Percentiles rank a stretch among this genome's conserved stretches.
Evolutionary conservation across 2,888 invertebrate genomes (phyloP).

Genomic region (Pammene fasciana): DNA sequence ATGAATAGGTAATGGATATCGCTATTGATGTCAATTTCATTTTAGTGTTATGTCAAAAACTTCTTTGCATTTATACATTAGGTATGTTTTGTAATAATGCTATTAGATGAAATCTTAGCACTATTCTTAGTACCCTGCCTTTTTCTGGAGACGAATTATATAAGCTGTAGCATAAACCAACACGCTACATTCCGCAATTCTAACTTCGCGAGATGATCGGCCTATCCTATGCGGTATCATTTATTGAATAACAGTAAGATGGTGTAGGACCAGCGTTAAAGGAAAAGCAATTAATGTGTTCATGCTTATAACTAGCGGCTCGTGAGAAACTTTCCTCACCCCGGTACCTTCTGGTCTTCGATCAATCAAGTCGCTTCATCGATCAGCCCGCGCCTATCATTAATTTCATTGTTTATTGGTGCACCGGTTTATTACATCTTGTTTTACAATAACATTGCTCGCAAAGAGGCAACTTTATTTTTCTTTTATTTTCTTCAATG

Average conservation of each 20-base stretch:
- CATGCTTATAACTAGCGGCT: conserved; percentile 47
- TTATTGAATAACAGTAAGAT: background rate
- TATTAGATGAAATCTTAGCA: too few species aligned
- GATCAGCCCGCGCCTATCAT: conserved; percentile 36
- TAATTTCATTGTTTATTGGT: conserved; percentile 39
- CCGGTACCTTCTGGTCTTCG: conserved; percentile 33
- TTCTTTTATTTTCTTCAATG: conserved; percentile 7
- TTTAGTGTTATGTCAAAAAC: background rate
- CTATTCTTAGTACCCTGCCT: too few species aligned
- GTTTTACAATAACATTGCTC: background rate
- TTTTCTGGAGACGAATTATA: too few species aligned
- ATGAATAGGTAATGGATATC: background rate
- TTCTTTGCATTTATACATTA: background rate
- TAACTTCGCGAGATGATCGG: too few species aligned
- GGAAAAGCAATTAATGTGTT: conserved; percentile 44
- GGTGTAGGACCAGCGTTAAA: conserved; percentile 1
- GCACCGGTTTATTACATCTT: conserved; percentile 28
- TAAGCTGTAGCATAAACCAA: too few species aligned
- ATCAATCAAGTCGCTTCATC: conserved; percentile 41
- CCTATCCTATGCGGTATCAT: background rate
- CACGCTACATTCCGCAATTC: too few species aligned
- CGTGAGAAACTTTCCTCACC: conserved; percentile 54
- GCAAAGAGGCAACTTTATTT: background rate
- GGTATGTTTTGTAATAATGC: too few species aligned
- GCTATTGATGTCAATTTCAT: background rate